Percentiles rank a stretch among this genome's conserved stretches.
Evolutionary conservation across 1,140 invertebrate genomes (phyloP).

Genomic region (Lucilia sericata): DNA sequence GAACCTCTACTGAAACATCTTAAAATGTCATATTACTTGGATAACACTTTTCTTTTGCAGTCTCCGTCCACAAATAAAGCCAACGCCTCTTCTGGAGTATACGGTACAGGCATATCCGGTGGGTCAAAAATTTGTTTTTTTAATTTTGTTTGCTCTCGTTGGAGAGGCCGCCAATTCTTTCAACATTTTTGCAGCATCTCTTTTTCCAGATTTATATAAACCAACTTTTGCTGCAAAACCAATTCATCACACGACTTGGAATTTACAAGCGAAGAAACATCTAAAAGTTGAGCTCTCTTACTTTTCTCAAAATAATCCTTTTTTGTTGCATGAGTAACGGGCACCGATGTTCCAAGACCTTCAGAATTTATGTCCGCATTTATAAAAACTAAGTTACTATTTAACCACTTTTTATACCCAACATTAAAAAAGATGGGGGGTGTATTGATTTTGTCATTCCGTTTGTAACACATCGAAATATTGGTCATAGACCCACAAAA

Average conservation of each 20-base stretch:
- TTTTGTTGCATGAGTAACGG: slow-evolving; percentile 1
- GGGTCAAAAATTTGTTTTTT: slow-evolving; percentile 9
- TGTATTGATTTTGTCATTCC: no score
- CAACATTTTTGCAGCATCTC: slow-evolving; percentile 37
- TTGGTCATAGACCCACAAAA: no score
- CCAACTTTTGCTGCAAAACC: slow-evolving; percentile 22
- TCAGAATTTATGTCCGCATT: not conserved
- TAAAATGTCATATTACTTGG: slow-evolving; percentile 15
- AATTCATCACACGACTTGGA: slow-evolving; percentile 26
- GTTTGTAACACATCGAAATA: no score
- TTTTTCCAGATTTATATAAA: slow-evolving; percentile 38
- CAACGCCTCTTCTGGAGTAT: slow-evolving; percentile 33
- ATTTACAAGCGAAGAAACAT: slow-evolving; percentile 33
- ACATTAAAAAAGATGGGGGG: no score
- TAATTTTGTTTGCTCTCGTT: slow-evolving; percentile 32
- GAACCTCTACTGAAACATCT: slow-evolving; percentile 22
- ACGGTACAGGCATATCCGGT: not conserved
- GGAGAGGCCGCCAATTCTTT: not conserved
- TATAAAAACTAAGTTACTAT: not conserved
- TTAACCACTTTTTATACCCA: slow-evolving; percentile 16
- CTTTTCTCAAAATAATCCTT: slow-evolving; percentile 16
- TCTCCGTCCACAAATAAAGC: slow-evolving; percentile 26
- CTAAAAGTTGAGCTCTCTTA: slow-evolving; percentile 28
- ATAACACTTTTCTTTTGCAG: slow-evolving; percentile 31
- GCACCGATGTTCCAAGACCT: not conserved